Conservation (phyloP, 1,140 invertebrate species). For the Penaeus indicus region DNA sequence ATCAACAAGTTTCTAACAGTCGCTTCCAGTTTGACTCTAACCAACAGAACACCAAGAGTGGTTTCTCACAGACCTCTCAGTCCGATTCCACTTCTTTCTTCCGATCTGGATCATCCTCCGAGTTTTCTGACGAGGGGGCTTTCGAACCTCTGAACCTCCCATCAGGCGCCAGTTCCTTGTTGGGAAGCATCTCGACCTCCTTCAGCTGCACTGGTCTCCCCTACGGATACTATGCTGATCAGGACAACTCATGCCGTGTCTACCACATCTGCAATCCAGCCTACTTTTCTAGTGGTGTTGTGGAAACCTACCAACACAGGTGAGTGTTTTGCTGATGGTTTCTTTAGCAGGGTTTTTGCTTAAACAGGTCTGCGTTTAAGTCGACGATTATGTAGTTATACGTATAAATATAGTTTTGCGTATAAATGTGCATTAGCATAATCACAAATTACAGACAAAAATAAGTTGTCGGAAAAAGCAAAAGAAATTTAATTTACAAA, state of each 20-base stretch:
- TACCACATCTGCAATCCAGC: slow-evolving; percentile 81
- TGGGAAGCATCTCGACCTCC: slow-evolving; percentile 68
- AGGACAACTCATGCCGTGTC: slow-evolving; percentile 87
- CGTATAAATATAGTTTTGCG: too few species aligned
- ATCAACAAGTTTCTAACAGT: too few species aligned
- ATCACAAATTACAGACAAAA: too few species aligned
- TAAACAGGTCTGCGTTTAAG: background rate
- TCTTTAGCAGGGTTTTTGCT: too few species aligned
- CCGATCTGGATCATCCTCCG: too few species aligned
- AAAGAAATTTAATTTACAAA: too few species aligned
- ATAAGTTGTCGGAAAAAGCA: background rate
- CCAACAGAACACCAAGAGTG: too few species aligned
- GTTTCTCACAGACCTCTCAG: too few species aligned
- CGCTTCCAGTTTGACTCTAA: too few species aligned
- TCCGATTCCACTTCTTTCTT: too few species aligned
- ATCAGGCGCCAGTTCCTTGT: slow-evolving; percentile 26
- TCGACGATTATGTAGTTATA: background rate
- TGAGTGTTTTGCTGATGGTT: background rate
- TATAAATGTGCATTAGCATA: too few species aligned
- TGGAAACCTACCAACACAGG: slow-evolving; percentile 46
- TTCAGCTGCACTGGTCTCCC: slow-evolving; percentile 82
- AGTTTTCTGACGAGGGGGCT: too few species aligned
- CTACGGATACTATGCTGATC: slow-evolving; percentile 88
- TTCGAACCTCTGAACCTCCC: slow-evolving; percentile 26
- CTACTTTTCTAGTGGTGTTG: background rate